Evolutionary conservation across 1,140 invertebrate genomes (phyloP).

Genomic region (Argopecten irradians): DNA sequence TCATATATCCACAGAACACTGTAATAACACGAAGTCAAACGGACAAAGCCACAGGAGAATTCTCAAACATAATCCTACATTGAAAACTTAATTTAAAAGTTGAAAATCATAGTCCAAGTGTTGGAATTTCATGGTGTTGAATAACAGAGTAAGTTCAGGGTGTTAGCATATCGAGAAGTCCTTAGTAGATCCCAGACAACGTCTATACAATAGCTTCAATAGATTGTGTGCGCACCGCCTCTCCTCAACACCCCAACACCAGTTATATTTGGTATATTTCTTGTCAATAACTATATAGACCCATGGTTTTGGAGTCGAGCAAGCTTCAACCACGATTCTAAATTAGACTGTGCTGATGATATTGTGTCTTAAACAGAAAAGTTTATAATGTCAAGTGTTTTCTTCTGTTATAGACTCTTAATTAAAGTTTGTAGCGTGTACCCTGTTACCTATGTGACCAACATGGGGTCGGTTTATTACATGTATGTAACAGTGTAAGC

Average conservation of each 20-base stretch:
- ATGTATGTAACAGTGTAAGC: background rate
- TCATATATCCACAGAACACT: background rate
- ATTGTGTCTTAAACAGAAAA: background rate
- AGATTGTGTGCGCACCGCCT: constrained; percentile 19
- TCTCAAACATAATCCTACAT: background rate
- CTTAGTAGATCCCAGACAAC: background rate
- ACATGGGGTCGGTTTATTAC: background rate
- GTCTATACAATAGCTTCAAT: background rate
- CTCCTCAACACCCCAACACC: background rate
- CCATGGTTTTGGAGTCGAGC: background rate
- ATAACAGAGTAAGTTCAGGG: background rate
- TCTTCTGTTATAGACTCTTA: background rate
- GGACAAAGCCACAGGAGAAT: background rate
- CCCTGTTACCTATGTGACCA: background rate
- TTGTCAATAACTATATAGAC: constrained; percentile 12
- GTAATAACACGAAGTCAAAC: background rate
- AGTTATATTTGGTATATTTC: constrained; percentile 4
- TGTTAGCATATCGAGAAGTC: background rate
- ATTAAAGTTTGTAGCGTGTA: background rate
- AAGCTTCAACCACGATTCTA: background rate
- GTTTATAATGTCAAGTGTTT: background rate
- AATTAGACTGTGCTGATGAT: background rate
- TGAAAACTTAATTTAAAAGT: background rate
- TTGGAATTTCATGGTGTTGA: background rate
- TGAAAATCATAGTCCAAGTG: background rate